These are phyloP conservation scores for Dendroctonus valens DNA, from an alignment of 1,140 invertebrate species.

Conservation along the genomic window DNA sequence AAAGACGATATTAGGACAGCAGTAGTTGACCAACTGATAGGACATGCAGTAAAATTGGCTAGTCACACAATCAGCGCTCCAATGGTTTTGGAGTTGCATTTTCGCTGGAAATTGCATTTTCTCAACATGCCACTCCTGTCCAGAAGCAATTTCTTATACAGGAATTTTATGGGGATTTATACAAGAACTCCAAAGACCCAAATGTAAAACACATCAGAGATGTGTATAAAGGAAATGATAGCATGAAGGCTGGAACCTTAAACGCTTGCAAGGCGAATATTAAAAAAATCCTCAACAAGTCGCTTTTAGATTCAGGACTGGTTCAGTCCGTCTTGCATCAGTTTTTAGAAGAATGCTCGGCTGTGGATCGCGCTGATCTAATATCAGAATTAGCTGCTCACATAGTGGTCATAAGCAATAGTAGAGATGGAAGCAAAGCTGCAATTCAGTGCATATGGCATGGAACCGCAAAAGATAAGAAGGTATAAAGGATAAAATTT, in stretches of 20 bases:
- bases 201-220: constrained; percentile 61
- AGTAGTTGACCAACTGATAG: constrained; percentile 72
- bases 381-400: constrained; percentile 69
- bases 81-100: no score
- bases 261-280: constrained; percentile 70
- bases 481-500: constrained; percentile 53
- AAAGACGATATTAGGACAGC: constrained; percentile 63
- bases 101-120: constrained; percentile 69
- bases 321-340: constrained; percentile 81
- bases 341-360: constrained; percentile 70
- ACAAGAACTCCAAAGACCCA: constrained; percentile 64
- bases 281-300: constrained; percentile 68
- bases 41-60: constrained; percentile 73
- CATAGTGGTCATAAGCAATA: constrained; percentile 77
- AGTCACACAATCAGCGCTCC: constrained; percentile 69
- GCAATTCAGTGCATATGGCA: constrained; percentile 85
- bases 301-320: constrained; percentile 63
- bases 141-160: constrained; percentile 68
- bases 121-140: constrained; percentile 59
- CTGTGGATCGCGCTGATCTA: constrained; percentile 66
- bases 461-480: constrained; percentile 74
- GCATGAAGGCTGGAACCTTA: constrained; percentile 69
- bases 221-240: constrained; percentile 60
- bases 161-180: constrained; percentile 78
- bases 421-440: constrained; percentile 75